Evolutionary conservation across 2,888 invertebrate genomes (phyloP).

Genomic region (Chouioia cunea): DNA sequence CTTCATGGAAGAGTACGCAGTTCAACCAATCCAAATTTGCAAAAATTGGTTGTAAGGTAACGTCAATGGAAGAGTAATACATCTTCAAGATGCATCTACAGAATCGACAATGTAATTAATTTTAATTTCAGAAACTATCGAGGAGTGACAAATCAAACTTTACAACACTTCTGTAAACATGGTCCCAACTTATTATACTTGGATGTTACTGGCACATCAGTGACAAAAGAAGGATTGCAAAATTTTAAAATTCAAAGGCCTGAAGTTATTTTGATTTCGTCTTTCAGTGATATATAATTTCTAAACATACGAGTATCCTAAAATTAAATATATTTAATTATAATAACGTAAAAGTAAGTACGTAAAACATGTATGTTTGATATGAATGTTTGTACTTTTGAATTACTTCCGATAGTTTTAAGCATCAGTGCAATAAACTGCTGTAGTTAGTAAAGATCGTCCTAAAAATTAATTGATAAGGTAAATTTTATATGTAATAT

Average conservation of each 20-base stretch:
- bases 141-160: conserved; percentile 74
- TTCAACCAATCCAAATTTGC: conserved; percentile 62
- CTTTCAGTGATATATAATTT: conserved; percentile 57
- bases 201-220: conserved; percentile 78
- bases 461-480: neutral
- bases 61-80: neutral
- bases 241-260: conserved; percentile 74
- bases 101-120: conserved; percentile 29
- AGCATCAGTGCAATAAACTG: conserved; percentile 35
- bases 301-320: conserved; percentile 31
- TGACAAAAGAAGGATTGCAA: conserved; percentile 74
- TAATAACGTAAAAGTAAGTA: conserved; percentile 6
- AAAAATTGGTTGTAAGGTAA: conserved; percentile 65
- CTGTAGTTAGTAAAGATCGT: conserved; percentile 5
- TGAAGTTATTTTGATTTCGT: conserved; percentile 66
- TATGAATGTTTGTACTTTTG: conserved; percentile 33
- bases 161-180: conserved; percentile 74
- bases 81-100: conserved; percentile 5
- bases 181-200: conserved; percentile 73
- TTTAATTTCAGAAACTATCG: conserved; percentile 72
- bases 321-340: conserved; percentile 18
- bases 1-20: conserved; percentile 57
- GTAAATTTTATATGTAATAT: conserved; percentile 8
- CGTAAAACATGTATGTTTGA: conserved; percentile 28
- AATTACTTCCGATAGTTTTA: conserved; percentile 25